Percentiles rank a stretch among this genome's conserved stretches.
Conservation (phyloP, 2,888 invertebrate species). For the Synergus laeviventris region DNA sequence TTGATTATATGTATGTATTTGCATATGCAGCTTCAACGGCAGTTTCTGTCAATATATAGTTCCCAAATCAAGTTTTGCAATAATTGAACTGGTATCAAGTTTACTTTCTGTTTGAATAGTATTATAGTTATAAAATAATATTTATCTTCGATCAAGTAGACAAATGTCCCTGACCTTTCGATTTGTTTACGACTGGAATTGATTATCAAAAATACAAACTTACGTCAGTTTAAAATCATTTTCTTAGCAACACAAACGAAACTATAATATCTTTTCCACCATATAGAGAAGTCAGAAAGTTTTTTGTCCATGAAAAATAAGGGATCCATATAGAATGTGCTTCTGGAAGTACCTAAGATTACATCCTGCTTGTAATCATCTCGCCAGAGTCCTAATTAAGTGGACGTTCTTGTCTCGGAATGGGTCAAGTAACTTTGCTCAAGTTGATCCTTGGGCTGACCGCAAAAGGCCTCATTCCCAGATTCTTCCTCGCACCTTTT, state of each 20-base stretch:
- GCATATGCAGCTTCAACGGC: background rate
- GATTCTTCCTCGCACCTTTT: conserved; percentile 41
- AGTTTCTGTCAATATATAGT: background rate
- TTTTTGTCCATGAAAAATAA: background rate
- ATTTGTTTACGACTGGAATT: background rate
- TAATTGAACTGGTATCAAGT: background rate
- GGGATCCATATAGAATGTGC: conserved; percentile 39
- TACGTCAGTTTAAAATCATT: background rate
- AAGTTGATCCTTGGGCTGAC: conserved; percentile 33
- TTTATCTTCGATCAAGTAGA: too few species aligned
- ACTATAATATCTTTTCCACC: background rate
- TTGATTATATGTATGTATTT: background rate
- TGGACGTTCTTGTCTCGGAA: conserved; percentile 48
- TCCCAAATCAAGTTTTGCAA: background rate
- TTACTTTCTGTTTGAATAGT: background rate
- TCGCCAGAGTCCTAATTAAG: conserved; percentile 51
- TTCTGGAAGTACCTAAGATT: conserved; percentile 52
- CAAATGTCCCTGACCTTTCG: background rate
- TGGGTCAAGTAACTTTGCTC: background rate
- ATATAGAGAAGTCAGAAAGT: background rate
- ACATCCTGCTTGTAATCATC: conserved; percentile 56
- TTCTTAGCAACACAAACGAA: background rate
- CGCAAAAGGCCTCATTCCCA: conserved; percentile 45
- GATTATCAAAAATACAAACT: conserved; percentile 1
- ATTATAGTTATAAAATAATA: background rate